These are phyloP conservation scores for Ostrea edulis DNA, from an alignment of 1,140 invertebrate genomes.

Conservation along the genomic window DNA sequence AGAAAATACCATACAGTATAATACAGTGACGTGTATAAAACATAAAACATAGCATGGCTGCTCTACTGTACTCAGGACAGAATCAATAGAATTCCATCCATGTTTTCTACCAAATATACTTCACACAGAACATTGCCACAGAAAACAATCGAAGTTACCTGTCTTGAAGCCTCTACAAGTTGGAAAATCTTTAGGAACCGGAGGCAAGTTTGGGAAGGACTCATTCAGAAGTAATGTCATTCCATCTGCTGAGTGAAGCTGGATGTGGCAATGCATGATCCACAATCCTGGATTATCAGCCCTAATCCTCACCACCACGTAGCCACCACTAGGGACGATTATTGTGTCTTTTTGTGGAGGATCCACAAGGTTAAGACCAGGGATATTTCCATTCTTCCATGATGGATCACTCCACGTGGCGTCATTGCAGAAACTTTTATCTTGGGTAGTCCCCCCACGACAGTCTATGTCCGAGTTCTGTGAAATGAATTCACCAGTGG, in stretches of 20 bases:
- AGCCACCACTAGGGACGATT: conserved; percentile 84
- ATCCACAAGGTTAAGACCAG: conserved; percentile 76
- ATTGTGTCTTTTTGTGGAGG: conserved; percentile 86
- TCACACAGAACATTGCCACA: too few relatives aligned
- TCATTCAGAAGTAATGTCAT: conserved; percentile 51
- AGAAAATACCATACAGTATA: too few relatives aligned
- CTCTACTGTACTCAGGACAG: too few relatives aligned
- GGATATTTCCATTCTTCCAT: conserved; percentile 54
- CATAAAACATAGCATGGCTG: too few relatives aligned
- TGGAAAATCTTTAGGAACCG: neutral
- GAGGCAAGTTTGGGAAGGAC: conserved; percentile 18
- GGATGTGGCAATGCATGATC: conserved; percentile 33
- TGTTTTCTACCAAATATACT: too few relatives aligned
- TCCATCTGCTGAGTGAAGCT: conserved; percentile 57
- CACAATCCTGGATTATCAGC: conserved; percentile 84
- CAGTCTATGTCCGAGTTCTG: conserved; percentile 61
- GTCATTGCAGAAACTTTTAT: conserved; percentile 55
- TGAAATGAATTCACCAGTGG: conserved; percentile 66
- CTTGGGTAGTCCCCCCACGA: neutral
- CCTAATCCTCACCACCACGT: conserved; percentile 85
- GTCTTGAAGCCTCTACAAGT: too few relatives aligned
- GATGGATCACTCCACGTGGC: conserved; percentile 56
- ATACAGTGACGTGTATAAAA: too few relatives aligned
- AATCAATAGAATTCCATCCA: too few relatives aligned
- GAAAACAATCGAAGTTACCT: too few relatives aligned